A percentile compares a stretch with the other conserved stretches of the same genome.
Evolutionary conservation across 2,888 invertebrate genomes (phyloP).

Genomic region (Pomacea canaliculata): DNA sequence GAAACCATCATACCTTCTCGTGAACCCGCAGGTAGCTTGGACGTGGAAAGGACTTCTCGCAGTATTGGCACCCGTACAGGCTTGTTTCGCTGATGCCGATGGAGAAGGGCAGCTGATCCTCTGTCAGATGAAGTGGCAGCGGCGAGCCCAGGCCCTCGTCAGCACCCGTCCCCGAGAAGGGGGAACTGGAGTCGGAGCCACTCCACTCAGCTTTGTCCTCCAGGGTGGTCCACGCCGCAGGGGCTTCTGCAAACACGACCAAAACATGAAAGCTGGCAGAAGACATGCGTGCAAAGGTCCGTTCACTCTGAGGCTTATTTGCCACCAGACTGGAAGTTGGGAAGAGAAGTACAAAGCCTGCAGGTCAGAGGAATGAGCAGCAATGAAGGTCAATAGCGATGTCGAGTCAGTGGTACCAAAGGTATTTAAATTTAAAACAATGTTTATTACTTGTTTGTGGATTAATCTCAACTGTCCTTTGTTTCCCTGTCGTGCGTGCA

Average conservation of each 20-base stretch:
- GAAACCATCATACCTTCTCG: constrained; percentile 80
- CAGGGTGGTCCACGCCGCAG: neutral
- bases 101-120: constrained; percentile 74
- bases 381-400: too few species aligned
- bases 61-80: constrained; percentile 91
- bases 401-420: too few species aligned
- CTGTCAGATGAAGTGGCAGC: constrained; percentile 13
- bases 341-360: too few species aligned
- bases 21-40: constrained; percentile 90
- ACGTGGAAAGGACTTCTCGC: constrained; percentile 90
- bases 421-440: too few species aligned
- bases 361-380: too few species aligned
- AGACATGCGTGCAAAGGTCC: too few species aligned
- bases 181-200: constrained; percentile 1
- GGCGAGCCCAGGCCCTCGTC: constrained; percentile 16
- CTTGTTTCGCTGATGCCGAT: constrained; percentile 81
- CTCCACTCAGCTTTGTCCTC: constrained; percentile 6
- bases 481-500: too few species aligned
- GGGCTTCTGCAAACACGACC: constrained; percentile 1
- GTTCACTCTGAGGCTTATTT: too few species aligned
- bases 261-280: too few species aligned
- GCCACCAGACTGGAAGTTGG: too few species aligned
- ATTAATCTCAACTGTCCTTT: too few species aligned
- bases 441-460: too few species aligned
- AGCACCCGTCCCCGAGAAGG: neutral